Evolutionary conservation across 2,888 invertebrate genomes (phyloP).

Genomic region (Siphlonurus alternatus): DNA sequence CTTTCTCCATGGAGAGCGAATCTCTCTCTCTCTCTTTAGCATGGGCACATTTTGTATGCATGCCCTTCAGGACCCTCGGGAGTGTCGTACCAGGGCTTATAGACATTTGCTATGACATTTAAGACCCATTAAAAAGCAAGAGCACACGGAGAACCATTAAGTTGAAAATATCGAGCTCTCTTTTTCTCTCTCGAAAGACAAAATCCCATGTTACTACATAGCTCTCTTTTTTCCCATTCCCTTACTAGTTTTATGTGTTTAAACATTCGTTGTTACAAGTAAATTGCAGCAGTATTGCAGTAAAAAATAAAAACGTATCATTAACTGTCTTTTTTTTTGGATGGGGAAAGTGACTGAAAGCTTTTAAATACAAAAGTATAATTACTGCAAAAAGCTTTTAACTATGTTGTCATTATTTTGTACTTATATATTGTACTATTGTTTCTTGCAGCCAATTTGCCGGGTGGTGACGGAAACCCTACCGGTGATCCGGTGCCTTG

Average conservation of each 20-base stretch:
- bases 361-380: no score
- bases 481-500: neutral
- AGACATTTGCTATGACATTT: slow-evolving; percentile 3
- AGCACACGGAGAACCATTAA: neutral
- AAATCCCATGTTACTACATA: no score
- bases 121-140: neutral
- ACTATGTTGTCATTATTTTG: neutral
- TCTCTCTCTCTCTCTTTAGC: neutral
- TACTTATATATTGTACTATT: neutral
- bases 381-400: no score
- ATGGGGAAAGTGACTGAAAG: no score
- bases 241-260: no score
- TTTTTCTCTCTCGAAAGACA: neutral
- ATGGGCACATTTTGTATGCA: neutral
- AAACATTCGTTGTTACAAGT: no score
- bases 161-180: neutral
- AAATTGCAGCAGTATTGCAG: no score
- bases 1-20: no score
- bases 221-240: no score
- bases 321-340: no score
- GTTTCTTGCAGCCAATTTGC: neutral
- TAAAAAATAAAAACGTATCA: no score
- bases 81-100: neutral
- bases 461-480: neutral
- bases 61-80: neutral